Base-by-base conservation (phyloP, 2,888 invertebrate genomes). In the Synanthedon vespiformis region DNA sequence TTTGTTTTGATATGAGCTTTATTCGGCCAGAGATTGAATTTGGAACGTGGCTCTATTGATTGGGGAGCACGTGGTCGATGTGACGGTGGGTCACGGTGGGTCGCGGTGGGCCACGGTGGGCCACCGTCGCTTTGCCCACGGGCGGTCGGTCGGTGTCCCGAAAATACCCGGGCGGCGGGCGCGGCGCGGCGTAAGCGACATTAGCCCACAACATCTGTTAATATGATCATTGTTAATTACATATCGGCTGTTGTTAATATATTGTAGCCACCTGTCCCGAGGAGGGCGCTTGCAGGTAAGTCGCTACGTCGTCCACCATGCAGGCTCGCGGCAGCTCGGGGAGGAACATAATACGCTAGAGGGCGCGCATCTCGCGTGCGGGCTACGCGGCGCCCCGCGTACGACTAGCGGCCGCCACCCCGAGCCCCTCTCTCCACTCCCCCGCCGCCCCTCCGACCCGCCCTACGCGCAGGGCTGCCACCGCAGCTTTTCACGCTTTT, bases 231-330 rank as follows among this genome's bases (percentile, higher is more conserved):
- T 86, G 87, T 87, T 85, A 87, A 87, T 87, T 87, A 88, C 88
- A 87, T 87, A 85, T 87, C 81, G 83, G 84, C 81, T 85, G 81
- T 83, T 84, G 82, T 84, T 83, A 83, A 83, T 83, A 81, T 70
- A 80, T 79, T 82, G 80, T 86, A 85, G 82, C 90, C 91, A 95
- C 95, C 95, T 95, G 95, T 92, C 95, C 95, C 90, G 95, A 94
- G 90, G 95, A 95, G 90, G 95, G 95, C 90, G 95, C 94, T 91
- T 95, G 95, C 80, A 95, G 93, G 91, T 95, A 95, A 86, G 95
- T 94, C 88, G 95, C 94, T 88, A 95, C 95, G 94, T 95, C 95
- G 92, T 95, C 95, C 92, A 95, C 95, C 95, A 95, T 95, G 92
- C 95, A 95, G 94, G 94, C 94, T 90, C 95, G 93, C 89, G 95